Percentiles rank a stretch among this genome's conserved stretches.
Evolutionary conservation across 2,113 vertebrate species (phyloP).

Genomic region (Halichoerus grypus): DNA sequence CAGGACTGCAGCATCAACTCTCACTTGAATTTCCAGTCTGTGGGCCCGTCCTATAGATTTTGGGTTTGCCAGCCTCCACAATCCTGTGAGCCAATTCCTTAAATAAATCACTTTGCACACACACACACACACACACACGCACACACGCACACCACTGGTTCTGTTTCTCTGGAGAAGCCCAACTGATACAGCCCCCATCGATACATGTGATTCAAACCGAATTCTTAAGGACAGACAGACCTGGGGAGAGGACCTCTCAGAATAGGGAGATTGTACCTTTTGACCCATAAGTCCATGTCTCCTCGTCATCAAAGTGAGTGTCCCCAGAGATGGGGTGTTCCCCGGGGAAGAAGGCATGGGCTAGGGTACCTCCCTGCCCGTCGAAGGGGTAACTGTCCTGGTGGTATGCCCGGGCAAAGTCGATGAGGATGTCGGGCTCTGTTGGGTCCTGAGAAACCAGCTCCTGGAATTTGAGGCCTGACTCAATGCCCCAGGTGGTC

Average conservation of each 20-base stretch:
- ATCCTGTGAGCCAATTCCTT: neutral
- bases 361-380: conserved; percentile 93
- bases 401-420: conserved; percentile 89
- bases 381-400: conserved; percentile 95
- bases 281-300: conserved; percentile 89
- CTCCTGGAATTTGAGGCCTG: conserved; percentile 78
- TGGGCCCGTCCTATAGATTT: neutral
- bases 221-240: neutral
- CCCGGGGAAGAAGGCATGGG: conserved; percentile 95
- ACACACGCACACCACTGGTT: neutral
- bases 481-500: conserved; percentile 34
- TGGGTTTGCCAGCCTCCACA: too few species aligned
- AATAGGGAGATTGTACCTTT: conserved; percentile 73
- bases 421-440: conserved; percentile 88
- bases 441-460: neutral
- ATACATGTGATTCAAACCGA: neutral
- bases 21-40: neutral
- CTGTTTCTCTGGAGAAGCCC: neutral
- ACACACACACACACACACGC: neutral
- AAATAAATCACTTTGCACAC: neutral
- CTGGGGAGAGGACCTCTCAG: neutral
- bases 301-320: conserved; percentile 94
- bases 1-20: neutral
- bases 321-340: conserved; percentile 89
- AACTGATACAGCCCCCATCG: neutral